These are phyloP conservation scores for Eurois occulta DNA, from an alignment of 2,888 invertebrate species.

Conservation along the genomic window DNA sequence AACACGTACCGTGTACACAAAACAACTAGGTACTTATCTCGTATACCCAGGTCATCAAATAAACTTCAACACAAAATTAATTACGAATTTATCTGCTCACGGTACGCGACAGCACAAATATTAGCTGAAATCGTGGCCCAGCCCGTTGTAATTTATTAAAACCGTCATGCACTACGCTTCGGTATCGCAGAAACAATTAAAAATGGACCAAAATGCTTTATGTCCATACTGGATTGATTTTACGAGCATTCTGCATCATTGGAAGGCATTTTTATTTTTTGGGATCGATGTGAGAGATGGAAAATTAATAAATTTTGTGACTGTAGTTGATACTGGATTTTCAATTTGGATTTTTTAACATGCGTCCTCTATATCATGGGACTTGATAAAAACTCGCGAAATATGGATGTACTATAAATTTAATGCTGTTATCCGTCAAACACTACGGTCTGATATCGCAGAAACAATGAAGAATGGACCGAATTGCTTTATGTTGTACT, in stretches of 20 bases:
- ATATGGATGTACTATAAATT: not conserved
- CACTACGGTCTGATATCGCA: constrained; percentile 41
- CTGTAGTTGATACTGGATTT: not conserved
- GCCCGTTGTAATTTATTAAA: constrained; percentile 71
- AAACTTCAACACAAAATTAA: constrained; percentile 45
- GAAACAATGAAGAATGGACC: constrained; percentile 50
- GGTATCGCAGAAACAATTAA: constrained; percentile 51
- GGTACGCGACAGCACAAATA: constrained; percentile 68
- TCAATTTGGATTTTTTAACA: not conserved
- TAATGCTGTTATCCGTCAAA: constrained; percentile 34
- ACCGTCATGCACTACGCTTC: constrained; percentile 51
- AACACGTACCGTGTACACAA: not conserved
- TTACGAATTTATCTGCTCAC: constrained; percentile 55
- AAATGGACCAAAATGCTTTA: constrained; percentile 47
- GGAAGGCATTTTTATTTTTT: not conserved
- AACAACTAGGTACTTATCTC: constrained; percentile 43
- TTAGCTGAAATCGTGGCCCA: constrained; percentile 67
- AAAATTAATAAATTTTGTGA: not conserved
- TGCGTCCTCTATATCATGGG: not conserved
- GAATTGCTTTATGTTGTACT: constrained; percentile 34
- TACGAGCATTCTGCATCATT: constrained; percentile 15
- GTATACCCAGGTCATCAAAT: constrained; percentile 39
- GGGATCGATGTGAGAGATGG: not conserved
- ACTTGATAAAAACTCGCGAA: not conserved
- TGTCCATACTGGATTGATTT: constrained; percentile 7